Evolutionary conservation across 2,113 vertebrate genomes (phyloP), one percentile per base, ranked within the genome.

Genomic region (Copsychus sechellarum): DNA sequence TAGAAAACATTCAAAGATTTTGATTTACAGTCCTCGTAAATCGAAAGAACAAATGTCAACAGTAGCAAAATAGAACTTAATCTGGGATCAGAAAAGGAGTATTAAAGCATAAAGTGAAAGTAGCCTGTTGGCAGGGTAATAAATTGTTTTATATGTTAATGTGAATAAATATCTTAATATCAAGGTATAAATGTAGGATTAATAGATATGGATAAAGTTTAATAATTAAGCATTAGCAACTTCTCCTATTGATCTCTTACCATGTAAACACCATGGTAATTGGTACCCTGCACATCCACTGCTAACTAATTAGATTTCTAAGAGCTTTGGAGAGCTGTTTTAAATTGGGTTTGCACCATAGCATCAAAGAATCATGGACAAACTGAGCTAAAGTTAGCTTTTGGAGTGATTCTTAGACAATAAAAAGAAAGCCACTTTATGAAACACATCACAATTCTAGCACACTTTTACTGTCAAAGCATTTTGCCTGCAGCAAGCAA

Each of bases 401-500:
- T 93, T 1, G 1, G 90, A 56, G 69, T 78, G 80, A 94, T 90
- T 93, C 54, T 92, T 82, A 51, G 51, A 88, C 34, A 88, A 86
- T 53, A 71, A 84, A 93, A 90, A 71, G 81, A 93, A 70, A 90
- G 88, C 67, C 36, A 71, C 72, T 81, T 96, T 69, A 95, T 88
- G 88, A 96, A 96, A 96, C 80, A 79, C 61, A 56, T 86, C 86
- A 69, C 3, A 94, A 67, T 56, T 36, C 60, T 61, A 64, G 43
- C 48, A 80, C 71, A 56, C 69, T 67, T 93, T 92, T 58, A 90
- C 40, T 67, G 92, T 88, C 79, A 90, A 86, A 96, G 82, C 53
- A 25, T 86, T 96, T 88, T 93, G 93, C 95, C 86, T 83, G 72
- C 26, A 83, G 92, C 90, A 92, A 93, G 57, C 65, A 71, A 86